phyloP scores from a whole-genome alignment of 2,888 invertebrate species.

The Folsomia candida region DNA sequence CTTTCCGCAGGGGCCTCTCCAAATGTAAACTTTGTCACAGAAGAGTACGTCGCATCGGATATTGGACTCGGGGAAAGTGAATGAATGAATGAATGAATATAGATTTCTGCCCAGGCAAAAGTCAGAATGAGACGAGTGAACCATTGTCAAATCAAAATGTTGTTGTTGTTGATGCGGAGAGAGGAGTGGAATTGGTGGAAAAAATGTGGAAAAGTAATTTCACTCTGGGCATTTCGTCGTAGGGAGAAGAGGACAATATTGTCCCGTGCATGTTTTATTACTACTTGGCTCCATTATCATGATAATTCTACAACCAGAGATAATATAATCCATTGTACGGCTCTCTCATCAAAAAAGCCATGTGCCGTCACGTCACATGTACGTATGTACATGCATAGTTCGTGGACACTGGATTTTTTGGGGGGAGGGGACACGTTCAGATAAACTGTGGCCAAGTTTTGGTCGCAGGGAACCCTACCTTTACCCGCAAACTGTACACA shows the following conservation, averaged over 20 bases:
- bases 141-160: background rate
- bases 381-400: no score
- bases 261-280: conserved; percentile 17
- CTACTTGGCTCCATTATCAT: conserved; percentile 14
- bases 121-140: background rate
- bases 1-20: no score
- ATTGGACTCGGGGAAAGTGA: background rate
- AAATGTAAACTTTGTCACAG: no score
- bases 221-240: no score
- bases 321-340: conserved; percentile 7
- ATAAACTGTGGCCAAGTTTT: no score
- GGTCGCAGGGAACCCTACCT: no score
- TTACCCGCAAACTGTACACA: no score
- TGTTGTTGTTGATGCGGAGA: background rate
- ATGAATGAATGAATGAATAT: background rate
- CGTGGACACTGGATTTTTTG: no score
- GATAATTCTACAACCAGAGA: conserved; percentile 15
- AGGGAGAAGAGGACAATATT: conserved; percentile 11
- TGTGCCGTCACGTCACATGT: background rate
- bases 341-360: background rate
- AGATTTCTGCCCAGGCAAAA: background rate
- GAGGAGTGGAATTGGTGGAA: background rate
- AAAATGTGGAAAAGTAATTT: no score
- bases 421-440: no score
- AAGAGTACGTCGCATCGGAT: no score